Evolutionary conservation across 2,888 invertebrate species (phyloP), one percentile per base, ranked within the genome.

Genomic region (Orgyia antiqua): DNA sequence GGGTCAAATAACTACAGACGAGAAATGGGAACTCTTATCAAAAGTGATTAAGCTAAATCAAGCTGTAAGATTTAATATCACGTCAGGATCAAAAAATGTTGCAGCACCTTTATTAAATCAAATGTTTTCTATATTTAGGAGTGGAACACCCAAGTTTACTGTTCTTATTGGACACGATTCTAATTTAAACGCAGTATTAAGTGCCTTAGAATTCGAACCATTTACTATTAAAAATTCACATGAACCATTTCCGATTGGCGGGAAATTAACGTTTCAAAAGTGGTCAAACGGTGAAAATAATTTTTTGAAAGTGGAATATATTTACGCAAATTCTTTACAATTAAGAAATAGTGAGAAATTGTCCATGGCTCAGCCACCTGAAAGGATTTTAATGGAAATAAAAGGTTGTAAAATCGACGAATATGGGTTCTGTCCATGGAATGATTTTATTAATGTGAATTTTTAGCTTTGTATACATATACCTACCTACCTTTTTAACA

Each of bases 191-290:
- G 37, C 71, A 6, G 38, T 79, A 1, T 44, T 71, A 8, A 48
- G 51, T 0, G 57, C 66, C 0, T 49, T 83, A 26, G 55, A 45
- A 9, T 66, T 79, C 24, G 60, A 69, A 36, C 32, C 49, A 0
- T 76, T 60, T 35, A 39, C 32, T 7, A 43, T 78, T 10, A 51
- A 60, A 9, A 56, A 62, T 20, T 76, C 77, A 29, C 53, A 55
- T 13, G 82, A 83, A 40, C 52, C 48, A 3, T 69, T 63, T 1
- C 83, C 83, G 1, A 62, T 82, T 15, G 82, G 82, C 2, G 72
- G 76, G 1, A 82, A 79, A 56, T 13, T 83, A 1, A 56, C 80
- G 1, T 80, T 80, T 32, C 72, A 82, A 48, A 80, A 70, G 47
- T 80, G 74, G 73, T 45, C 56, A 1, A 63, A 74, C 17, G 43